Conservation (phyloP, 2,888 invertebrate species). For the Drosophila gaucha region DNA sequence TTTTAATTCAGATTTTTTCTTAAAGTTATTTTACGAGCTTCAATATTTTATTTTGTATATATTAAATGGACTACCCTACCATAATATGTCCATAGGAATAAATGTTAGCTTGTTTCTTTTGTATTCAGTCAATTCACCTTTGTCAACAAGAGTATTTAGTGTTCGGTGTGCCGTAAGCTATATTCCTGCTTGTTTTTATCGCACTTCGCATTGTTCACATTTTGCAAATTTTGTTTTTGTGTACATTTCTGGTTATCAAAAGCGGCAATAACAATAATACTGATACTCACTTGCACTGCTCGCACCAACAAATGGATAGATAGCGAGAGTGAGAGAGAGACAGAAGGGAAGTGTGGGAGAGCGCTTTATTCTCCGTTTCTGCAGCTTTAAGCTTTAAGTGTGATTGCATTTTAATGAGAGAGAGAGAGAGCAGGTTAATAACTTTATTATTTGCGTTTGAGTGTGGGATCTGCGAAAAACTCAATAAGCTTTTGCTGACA, state of each 20-base stretch:
- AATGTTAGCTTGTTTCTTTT: no score
- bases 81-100: no score
- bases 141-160: not conserved
- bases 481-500: slow-evolving; percentile 8
- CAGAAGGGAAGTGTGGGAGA: not conserved
- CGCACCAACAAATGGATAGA: slow-evolving; percentile 15
- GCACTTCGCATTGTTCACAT: slow-evolving; percentile 46
- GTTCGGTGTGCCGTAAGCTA: not conserved
- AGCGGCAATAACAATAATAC: slow-evolving; percentile 19
- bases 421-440: slow-evolving; percentile 6
- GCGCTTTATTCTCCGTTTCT: slow-evolving; percentile 11
- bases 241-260: slow-evolving; percentile 59
- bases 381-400: slow-evolving; percentile 18
- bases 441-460: slow-evolving; percentile 9
- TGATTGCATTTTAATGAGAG: slow-evolving; percentile 2
- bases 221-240: slow-evolving; percentile 61
- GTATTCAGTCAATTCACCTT: no score
- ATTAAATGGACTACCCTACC: no score
- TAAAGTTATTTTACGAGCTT: no score
- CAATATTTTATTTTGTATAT: no score
- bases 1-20: no score
- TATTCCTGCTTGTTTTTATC: slow-evolving; percentile 42
- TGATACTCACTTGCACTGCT: slow-evolving; percentile 21
- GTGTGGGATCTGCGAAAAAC: slow-evolving; percentile 3
- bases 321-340: slow-evolving; percentile 8